Evolutionary conservation across 2,888 invertebrate species (phyloP), one percentile per base, ranked within the genome.

Genomic region (Leucoma salicis): DNA sequence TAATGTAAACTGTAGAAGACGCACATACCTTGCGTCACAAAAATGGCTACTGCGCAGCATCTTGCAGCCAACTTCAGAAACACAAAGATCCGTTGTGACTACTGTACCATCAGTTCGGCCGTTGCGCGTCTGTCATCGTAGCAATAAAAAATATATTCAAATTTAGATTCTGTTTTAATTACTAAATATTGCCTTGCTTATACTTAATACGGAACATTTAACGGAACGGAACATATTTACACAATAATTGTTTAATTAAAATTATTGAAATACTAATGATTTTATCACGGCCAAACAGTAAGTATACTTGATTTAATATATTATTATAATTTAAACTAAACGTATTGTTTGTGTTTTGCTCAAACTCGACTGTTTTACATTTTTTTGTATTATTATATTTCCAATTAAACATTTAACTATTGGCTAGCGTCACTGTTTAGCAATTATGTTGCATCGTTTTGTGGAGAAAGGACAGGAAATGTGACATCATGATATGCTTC

Each of bases 201-300:
- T 27, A 27, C 21, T 21, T 27, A 12, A 15, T 16, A 11, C 31
- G 31, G 31, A 29, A 25, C n/a, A n/a, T n/a, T n/a, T n/a, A n/a
- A n/a, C n/a, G n/a, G n/a, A n/a, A 27, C n/a, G n/a, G n/a, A 31
- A 31, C 29, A 31, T n/a, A 29, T 6, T 31, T 15, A 15, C 31
- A n/a, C 14, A 31, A 31, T 10, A 31, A 16, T 7, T 27, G n/a
- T 27, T 27, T 27, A 11, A 25, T 29, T 7, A 29, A 29, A 13
- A 29, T 29, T 29, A 29, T 13, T 29, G 14, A 29, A 29, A 29
- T 29, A 35, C 37, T 33, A 37, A 31, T 36, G 43, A 42, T 38
- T 46, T 46, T 46, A 13, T 29, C 29, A 29, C 29, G 29, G 29
- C 13, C 29, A 29, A 13, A 29, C 29, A n/a, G 6, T 29, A 29